These are phyloP conservation scores for Enteromius argenteus DNA, from an alignment of 2,797 vertebrate genomes.

Conservation along the genomic window DNA sequence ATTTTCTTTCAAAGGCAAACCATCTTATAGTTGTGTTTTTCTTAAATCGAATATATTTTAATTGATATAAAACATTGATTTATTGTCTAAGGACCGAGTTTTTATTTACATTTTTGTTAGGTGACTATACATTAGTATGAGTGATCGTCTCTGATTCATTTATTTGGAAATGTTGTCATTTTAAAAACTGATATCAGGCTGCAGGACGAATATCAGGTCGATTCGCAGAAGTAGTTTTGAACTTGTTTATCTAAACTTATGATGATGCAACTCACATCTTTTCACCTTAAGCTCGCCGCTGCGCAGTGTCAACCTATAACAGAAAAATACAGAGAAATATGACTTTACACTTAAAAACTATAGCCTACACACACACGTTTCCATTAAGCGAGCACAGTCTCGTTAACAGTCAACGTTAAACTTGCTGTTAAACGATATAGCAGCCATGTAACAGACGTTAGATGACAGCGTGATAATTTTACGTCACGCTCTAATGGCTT, in stretches of 20 bases:
- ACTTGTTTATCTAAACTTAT: not conserved
- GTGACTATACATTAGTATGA: not conserved
- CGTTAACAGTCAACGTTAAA: too few species aligned
- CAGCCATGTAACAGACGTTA: too few species aligned
- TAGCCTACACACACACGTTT: not conserved
- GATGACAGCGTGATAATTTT: too few species aligned
- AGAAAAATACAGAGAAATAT: not conserved
- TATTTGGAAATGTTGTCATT: not conserved
- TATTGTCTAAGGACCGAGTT: not conserved
- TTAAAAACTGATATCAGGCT: not conserved
- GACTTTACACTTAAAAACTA: not conserved
- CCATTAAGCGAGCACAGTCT: not conserved
- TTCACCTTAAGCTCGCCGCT: not conserved
- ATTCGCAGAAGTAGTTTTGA: not conserved
- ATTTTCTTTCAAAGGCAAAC: not conserved
- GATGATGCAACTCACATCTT: not conserved
- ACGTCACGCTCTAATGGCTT: not conserved
- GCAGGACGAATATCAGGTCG: not conserved
- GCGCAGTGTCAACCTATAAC: not conserved
- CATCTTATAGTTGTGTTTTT: not conserved
- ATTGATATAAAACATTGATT: not conserved
- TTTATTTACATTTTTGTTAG: not conserved
- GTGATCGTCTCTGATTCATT: not conserved
- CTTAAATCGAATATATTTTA: not conserved
- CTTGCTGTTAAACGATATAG: too few species aligned